These are phyloP conservation scores for Protula sp. DNA, from an alignment of 2,888 invertebrate species.

Conservation along the genomic window DNA sequence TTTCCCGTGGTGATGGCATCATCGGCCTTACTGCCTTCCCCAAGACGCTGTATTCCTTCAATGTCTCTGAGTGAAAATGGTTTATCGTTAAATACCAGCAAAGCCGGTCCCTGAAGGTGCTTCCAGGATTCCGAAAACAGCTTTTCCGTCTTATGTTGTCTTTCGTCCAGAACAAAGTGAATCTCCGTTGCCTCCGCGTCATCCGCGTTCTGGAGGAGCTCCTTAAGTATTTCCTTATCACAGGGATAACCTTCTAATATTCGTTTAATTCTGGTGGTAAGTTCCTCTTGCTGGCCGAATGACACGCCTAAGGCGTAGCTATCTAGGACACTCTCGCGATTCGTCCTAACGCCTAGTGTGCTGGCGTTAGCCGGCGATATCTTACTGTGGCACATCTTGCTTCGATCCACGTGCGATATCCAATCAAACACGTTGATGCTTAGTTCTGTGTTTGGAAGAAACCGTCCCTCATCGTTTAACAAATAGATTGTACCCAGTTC, in stretches of 20 bases:
- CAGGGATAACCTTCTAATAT: slow-evolving; percentile 14
- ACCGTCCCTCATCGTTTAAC: slow-evolving; percentile 24
- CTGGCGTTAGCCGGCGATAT: slow-evolving; percentile 20
- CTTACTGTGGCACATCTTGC: slow-evolving; percentile 8
- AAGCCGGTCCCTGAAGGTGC: slow-evolving; percentile 23
- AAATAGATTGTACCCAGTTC: slow-evolving; percentile 19
- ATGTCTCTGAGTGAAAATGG: slow-evolving; percentile 20
- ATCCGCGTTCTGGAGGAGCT: slow-evolving; percentile 45
- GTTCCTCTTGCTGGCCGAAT: slow-evolving; percentile 15
- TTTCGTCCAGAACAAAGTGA: slow-evolving; percentile 35
- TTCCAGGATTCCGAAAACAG: slow-evolving; percentile 23
- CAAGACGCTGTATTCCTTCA: slow-evolving; percentile 23
- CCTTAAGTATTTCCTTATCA: slow-evolving; percentile 34
- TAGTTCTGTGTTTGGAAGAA: slow-evolving; percentile 22
- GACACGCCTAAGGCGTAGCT: not conserved
- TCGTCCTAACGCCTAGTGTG: slow-evolving; percentile 20
- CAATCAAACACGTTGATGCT: slow-evolving; percentile 26
- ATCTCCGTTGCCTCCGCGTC: slow-evolving; percentile 39
- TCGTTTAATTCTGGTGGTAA: slow-evolving; percentile 10
- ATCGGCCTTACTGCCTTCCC: slow-evolving; percentile 23
- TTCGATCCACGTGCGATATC: slow-evolving; percentile 8
- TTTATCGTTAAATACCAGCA: slow-evolving; percentile 25
- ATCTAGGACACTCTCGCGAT: slow-evolving; percentile 9
- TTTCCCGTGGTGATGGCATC: slow-evolving; percentile 21
- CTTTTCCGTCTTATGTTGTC: slow-evolving; percentile 18